These are phyloP conservation scores for Epinephelus coioides DNA, from an alignment of 2,797 vertebrate genomes.

Conservation along the genomic window DNA sequence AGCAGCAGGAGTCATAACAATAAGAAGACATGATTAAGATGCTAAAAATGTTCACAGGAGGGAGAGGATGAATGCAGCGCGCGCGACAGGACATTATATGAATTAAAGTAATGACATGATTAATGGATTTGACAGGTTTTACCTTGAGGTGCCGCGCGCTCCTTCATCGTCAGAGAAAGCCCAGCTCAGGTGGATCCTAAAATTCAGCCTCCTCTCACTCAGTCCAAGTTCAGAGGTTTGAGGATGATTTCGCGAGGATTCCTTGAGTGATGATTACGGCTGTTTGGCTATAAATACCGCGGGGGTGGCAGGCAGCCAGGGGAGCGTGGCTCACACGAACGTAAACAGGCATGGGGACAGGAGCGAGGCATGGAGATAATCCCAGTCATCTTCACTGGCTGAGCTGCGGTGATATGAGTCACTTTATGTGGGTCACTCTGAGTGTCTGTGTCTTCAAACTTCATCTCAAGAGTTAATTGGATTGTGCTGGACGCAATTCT, in stretches of 20 bases:
- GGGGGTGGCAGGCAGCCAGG: conserved; percentile 70
- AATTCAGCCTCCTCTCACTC: conserved; percentile 34
- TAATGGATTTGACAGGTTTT: conserved; percentile 59
- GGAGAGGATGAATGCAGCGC: conserved; percentile 29
- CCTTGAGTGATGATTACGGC: conserved; percentile 70
- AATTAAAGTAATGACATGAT: conserved; percentile 56
- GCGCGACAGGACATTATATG: conserved; percentile 22
- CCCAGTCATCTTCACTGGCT: conserved; percentile 60
- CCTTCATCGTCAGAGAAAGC: conserved; percentile 63
- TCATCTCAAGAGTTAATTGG: conserved; percentile 13
- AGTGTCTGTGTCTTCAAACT: conserved; percentile 48
- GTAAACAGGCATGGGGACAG: conserved; percentile 72
- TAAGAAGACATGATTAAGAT: conserved; percentile 46
- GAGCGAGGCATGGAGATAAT: conserved; percentile 62
- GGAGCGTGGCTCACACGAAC: conserved; percentile 67
- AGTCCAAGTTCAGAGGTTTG: conserved; percentile 64
- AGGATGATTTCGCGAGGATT: conserved; percentile 68
- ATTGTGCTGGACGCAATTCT: neutral
- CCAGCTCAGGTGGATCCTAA: conserved; percentile 53
- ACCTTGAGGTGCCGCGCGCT: conserved; percentile 73
- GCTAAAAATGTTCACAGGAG: conserved; percentile 40
- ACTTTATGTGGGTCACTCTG: conserved; percentile 52
- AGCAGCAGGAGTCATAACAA: conserved; percentile 39
- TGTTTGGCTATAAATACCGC: conserved; percentile 76
- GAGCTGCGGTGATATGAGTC: conserved; percentile 68